Evolutionary conservation across 2,888 invertebrate genomes (phyloP).

Genomic region (Trisateles emortualis): DNA sequence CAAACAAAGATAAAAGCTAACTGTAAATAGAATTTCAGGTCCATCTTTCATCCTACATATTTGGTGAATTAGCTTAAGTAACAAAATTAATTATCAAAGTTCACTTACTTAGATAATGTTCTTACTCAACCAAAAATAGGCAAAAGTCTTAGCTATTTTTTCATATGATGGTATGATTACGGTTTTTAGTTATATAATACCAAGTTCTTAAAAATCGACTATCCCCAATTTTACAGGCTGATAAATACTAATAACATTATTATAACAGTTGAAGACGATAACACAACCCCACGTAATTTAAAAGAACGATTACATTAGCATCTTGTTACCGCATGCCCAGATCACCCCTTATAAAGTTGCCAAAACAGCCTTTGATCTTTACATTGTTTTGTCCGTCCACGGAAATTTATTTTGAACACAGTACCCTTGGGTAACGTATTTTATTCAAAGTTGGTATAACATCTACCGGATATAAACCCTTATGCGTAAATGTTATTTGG

Average conservation of each 20-base stretch:
- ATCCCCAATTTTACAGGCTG: constrained; percentile 47
- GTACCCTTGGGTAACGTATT: constrained; percentile 65
- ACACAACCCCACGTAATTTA: constrained; percentile 60
- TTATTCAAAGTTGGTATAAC: constrained; percentile 55
- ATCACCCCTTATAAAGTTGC: constrained; percentile 66
- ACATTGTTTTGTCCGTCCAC: constrained; percentile 76
- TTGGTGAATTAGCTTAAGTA: not conserved
- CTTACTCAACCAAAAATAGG: not conserved
- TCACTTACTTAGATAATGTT: not conserved
- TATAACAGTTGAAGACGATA: constrained; percentile 52
- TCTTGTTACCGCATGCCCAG: constrained; percentile 65
- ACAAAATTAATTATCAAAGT: too few species aligned
- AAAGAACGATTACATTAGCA: constrained; percentile 71
- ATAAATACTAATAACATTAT: constrained; percentile 60
- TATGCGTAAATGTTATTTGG: constrained; percentile 39
- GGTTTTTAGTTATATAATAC: not conserved
- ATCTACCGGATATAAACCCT: constrained; percentile 35
- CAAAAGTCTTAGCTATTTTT: too few species aligned
- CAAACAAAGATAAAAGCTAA: constrained; percentile 3
- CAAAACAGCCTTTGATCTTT: constrained; percentile 70
- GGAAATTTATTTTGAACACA: constrained; percentile 63
- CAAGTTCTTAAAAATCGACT: not conserved
- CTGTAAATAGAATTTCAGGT: not conserved
- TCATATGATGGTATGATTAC: not conserved
- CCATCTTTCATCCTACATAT: not conserved